phyloP scores from a whole-genome alignment of 1,140 invertebrate species.

The Calosoma granatense region DNA sequence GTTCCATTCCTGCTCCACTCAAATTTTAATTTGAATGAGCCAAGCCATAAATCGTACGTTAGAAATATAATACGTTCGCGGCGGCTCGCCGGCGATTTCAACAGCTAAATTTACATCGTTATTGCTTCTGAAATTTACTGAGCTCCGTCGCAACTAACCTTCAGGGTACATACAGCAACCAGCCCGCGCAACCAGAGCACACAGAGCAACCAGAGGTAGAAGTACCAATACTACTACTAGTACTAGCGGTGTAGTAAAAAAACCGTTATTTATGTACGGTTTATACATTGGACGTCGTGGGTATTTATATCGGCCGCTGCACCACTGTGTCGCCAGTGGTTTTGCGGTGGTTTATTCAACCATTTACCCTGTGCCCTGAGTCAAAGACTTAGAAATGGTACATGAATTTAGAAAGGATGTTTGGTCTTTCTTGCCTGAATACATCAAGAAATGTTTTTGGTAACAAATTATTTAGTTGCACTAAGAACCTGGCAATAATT shows the following conservation, averaged over 20 bases:
- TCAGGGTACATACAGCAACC: background rate
- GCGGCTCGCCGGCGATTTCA: constrained; percentile 22
- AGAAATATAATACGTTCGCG: constrained; percentile 23
- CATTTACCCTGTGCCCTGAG: too few relatives aligned
- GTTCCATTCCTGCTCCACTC: constrained; percentile 1
- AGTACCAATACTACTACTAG: too few relatives aligned
- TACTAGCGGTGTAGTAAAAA: too few relatives aligned
- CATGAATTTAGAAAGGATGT: too few relatives aligned
- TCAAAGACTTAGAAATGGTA: background rate
- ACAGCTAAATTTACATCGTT: constrained; percentile 26
- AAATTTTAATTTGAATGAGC: constrained; percentile 9
- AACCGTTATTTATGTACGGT: constrained; percentile 6
- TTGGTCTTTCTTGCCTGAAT: too few relatives aligned
- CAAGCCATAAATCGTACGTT: constrained; percentile 12
- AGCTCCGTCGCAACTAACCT: background rate
- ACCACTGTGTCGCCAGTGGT: background rate
- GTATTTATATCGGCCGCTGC: background rate
- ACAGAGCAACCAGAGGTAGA: background rate
- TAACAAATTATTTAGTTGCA: too few relatives aligned
- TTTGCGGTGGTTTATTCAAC: background rate
- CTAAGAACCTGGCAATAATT: too few relatives aligned
- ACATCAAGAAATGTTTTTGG: too few relatives aligned
- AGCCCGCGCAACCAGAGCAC: background rate
- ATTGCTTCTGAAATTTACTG: constrained; percentile 24
- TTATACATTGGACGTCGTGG: background rate